These are phyloP conservation scores for Prorops nasuta DNA, from an alignment of 1,140 invertebrate species.

Conservation along the genomic window DNA sequence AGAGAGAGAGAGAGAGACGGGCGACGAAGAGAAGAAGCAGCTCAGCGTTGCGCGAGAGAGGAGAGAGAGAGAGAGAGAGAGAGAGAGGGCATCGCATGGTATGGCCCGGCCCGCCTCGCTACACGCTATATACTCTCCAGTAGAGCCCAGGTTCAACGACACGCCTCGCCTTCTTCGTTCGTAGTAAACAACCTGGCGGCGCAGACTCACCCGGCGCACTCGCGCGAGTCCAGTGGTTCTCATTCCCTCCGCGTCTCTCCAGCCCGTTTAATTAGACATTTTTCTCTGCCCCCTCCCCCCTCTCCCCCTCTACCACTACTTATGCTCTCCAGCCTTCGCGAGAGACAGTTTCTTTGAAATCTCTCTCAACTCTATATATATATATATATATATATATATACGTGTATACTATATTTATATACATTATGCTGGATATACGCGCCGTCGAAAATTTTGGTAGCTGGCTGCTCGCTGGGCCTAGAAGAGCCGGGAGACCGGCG, in stretches of 20 bases:
- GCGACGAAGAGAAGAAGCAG: slow-evolving; percentile 12
- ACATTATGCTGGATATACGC: too few species aligned
- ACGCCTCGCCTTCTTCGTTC: slow-evolving; percentile 51
- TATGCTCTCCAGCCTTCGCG: slow-evolving; percentile 18
- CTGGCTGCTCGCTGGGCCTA: too few species aligned
- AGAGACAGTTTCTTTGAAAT: too few species aligned
- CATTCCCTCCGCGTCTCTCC: slow-evolving; percentile 21
- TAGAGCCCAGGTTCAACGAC: slow-evolving; percentile 54
- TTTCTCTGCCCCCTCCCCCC: slow-evolving; percentile 19
- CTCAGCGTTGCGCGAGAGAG: slow-evolving; percentile 13
- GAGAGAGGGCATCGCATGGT: slow-evolving; percentile 35
- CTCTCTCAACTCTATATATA: too few species aligned
- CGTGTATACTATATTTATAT: too few species aligned
- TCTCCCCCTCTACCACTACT: slow-evolving; percentile 4
- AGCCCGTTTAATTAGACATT: too few species aligned
- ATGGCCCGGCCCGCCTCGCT: slow-evolving; percentile 40
- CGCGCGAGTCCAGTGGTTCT: slow-evolving; percentile 39
- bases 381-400: too few species aligned
- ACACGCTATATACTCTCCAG: slow-evolving; percentile 38
- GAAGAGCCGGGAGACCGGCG: too few species aligned
- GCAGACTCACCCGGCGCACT: slow-evolving; percentile 39
- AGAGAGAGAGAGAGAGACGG: slow-evolving; percentile 5
- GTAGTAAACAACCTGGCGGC: slow-evolving; percentile 55
- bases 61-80: slow-evolving; percentile 25
- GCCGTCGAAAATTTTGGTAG: too few species aligned